These are phyloP conservation scores for Cotesia typhae DNA, from an alignment of 1,140 invertebrate genomes.

Conservation along the genomic window DNA sequence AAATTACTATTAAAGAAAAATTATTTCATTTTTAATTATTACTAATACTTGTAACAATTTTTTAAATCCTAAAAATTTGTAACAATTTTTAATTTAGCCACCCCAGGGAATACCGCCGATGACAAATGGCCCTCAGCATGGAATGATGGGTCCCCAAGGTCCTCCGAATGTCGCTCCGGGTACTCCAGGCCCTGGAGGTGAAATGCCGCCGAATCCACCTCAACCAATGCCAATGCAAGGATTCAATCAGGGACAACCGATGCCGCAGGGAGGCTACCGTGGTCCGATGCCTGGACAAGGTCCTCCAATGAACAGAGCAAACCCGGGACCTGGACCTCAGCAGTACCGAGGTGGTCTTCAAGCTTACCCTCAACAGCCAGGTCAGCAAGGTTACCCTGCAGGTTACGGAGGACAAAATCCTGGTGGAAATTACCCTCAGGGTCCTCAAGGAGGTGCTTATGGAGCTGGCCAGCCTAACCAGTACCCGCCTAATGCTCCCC, in stretches of 20 bases:
- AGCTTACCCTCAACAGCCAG: slow-evolving; percentile 68
- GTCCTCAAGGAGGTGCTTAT: slow-evolving; percentile 60
- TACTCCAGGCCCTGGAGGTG: slow-evolving; percentile 56
- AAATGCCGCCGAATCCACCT: slow-evolving; percentile 63
- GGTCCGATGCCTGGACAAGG: slow-evolving; percentile 63
- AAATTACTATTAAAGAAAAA: too few species aligned
- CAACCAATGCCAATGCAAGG: slow-evolving; percentile 67
- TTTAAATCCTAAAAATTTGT: background rate
- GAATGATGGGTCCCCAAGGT: slow-evolving; percentile 63
- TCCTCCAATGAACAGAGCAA: slow-evolving; percentile 57
- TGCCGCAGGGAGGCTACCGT: slow-evolving; percentile 60
- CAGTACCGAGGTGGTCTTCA: slow-evolving; percentile 66
- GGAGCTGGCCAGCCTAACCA: slow-evolving; percentile 59
- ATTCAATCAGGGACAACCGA: slow-evolving; percentile 67
- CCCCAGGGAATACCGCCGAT: slow-evolving; percentile 67
- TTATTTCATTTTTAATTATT: too few species aligned
- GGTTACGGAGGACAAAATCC: slow-evolving; percentile 65
- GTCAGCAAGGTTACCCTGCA: slow-evolving; percentile 67
- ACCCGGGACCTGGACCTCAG: slow-evolving; percentile 60
- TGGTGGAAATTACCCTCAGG: slow-evolving; percentile 55
- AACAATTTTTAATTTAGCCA: slow-evolving; percentile 51
- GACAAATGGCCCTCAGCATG: slow-evolving; percentile 64
- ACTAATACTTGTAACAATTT: background rate
- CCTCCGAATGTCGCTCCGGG: slow-evolving; percentile 56
- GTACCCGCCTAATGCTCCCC: slow-evolving; percentile 58